Base-by-base conservation (phyloP, 2,888 invertebrate species). In the Pyrgus malvae region DNA sequence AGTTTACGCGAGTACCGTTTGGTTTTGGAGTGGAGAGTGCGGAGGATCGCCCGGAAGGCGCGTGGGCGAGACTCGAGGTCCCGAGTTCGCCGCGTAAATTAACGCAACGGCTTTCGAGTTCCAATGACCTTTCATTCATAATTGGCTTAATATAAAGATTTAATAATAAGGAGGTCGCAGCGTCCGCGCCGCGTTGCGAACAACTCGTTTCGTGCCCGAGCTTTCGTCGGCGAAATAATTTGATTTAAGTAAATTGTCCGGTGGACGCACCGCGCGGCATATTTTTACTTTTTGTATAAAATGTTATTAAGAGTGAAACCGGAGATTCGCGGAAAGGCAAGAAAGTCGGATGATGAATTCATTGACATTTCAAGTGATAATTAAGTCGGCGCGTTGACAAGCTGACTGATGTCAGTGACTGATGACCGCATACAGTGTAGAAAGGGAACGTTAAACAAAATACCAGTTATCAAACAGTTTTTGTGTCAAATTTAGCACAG, bases 41-140 rank as follows among this genome's bases (percentile, higher is more conserved):
- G n/a, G n/a, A n/a, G n/a, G n/a, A n/a, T n/a, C n/a, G n/a, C n/a
- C n/a, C n/a, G n/a, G n/a, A n/a, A n/a, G n/a, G n/a, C n/a, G n/a
- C n/a, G n/a, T n/a, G n/a, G n/a, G n/a, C n/a, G n/a, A n/a, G n/a
- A n/a, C n/a, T n/a, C n/a, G n/a, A n/a, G n/a, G n/a, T n/a, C n/a
- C n/a, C n/a, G n/a, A n/a, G 27, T 17, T 16, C n/a, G 29, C 35
- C 21, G 51, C 42, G 44, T 51, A 37, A 44, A 51, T 51, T 51
- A 51, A 51, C 51, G 27, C 37, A 33, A 37, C 29, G 51, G 44
- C 37, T 51, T 51, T 37, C 50, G 21, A 44, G 51, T 51, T 51
- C 27, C 51, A 51, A 51, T 51, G 51, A 51, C 51, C 51, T 51
- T 51, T 51, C 44, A 51, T 51, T 51, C 44, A 44, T 51, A 44